Evolutionary conservation across 1,140 invertebrate genomes (phyloP), one percentile per base, ranked within the genome.

Genomic region (Helicoverpa armigera): DNA sequence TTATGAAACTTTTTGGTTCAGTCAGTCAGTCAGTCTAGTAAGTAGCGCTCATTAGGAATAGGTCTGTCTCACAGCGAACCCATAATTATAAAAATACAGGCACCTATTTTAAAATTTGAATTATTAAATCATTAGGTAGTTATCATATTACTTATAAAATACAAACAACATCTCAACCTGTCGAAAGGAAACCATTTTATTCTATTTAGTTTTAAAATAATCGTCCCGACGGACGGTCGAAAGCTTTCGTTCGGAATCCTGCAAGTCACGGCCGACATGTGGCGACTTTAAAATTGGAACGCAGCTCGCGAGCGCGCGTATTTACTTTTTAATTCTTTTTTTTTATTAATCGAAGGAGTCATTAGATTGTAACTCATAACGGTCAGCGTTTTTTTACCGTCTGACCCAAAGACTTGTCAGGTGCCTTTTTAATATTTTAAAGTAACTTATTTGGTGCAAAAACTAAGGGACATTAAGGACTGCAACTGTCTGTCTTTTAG

Each of bases 291-390:
- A 91, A 90, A 90, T 89, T 88, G 88, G 86, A 89, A 88, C 84
- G 79, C 73, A 79, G 70, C 78, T 79, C 76, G 65, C 65, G 80
- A 84, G 87, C 82, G 80, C 83, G 83, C 83, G 83, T 86, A 83
- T 90, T 90, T 88, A 83, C 84, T 86, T 88, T 86, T 85, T 86
- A 86, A 84, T 84, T 85, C 79, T 85, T 79, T 89, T 88, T n/a
- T 86, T 81, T 81, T 18, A 79, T 76, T 82, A 90, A 90, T 89
- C 89, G 86, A 88, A 85, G 83, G 82, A 86, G 87, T 92, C 90
- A 91, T 91, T 92, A 92, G 87, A 90, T 88, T 86, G 88, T 92
- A 90, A 89, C 86, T 89, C 85, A 89, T 94, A 94, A 94, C 92
- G 89, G 92, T 90, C 84, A 74, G 58, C 83, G 88, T 91, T 92